These are phyloP conservation scores for Andrena flavipes DNA, from an alignment of 2,888 invertebrate genomes.

Conservation along the genomic window DNA sequence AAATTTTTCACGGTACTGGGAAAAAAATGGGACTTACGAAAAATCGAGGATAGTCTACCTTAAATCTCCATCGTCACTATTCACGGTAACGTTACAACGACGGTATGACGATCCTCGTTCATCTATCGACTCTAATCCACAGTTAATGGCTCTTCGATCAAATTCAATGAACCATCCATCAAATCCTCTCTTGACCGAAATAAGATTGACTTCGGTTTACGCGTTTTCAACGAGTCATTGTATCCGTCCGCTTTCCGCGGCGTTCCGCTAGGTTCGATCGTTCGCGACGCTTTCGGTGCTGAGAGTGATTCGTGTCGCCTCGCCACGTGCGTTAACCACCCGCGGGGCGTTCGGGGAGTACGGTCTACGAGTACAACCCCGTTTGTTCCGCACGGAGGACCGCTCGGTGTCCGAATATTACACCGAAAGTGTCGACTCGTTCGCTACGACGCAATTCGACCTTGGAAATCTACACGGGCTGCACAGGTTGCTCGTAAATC, in stretches of 20 bases:
- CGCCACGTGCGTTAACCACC: constrained; percentile 13
- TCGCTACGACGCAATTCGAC: neutral
- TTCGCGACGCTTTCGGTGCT: constrained; percentile 10
- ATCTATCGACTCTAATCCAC: neutral
- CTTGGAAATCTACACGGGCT: too few species aligned
- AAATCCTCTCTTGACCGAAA: constrained; percentile 4
- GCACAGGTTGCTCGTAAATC: too few species aligned
- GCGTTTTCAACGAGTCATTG: neutral
- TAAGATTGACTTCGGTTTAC: constrained; percentile 24
- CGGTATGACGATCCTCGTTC: neutral
- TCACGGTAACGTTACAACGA: neutral
- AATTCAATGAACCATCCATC: constrained; percentile 46
- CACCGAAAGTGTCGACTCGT: constrained; percentile 1
- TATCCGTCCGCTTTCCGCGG: constrained; percentile 18
- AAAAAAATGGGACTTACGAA: constrained; percentile 22
- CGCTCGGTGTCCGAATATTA: neutral
- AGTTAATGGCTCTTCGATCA: constrained; percentile 3
- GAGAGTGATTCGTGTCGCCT: neutral
- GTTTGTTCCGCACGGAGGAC: neutral
- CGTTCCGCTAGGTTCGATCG: constrained; percentile 1
- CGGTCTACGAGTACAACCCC: neutral
- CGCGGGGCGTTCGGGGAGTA: neutral
- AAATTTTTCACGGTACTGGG: neutral
- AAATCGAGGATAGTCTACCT: constrained; percentile 8
- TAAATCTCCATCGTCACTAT: neutral